A percentile compares a stretch with the other conserved stretches of the same genome.
Conservation (phyloP, 2,888 invertebrate genomes). For the Silvanus unidentatus region DNA sequence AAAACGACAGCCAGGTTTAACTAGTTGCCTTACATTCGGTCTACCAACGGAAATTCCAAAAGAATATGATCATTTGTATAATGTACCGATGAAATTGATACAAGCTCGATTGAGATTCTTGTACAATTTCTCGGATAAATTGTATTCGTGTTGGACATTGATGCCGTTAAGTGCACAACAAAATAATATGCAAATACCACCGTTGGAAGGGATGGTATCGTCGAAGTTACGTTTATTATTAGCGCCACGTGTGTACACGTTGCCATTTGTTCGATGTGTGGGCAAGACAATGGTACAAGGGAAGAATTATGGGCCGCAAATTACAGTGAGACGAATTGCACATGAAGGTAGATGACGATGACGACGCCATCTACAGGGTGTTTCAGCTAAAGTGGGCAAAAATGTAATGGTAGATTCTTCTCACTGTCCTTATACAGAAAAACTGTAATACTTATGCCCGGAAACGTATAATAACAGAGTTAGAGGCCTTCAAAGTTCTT, state of each 20-base stretch:
- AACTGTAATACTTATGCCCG: no score
- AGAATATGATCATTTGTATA: conserved; percentile 53
- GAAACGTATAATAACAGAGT: no score
- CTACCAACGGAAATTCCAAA: conserved; percentile 51
- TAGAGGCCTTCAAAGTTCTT: no score
- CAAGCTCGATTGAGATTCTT: conserved; percentile 53
- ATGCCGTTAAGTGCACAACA: conserved; percentile 48
- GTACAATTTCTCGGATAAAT: conserved; percentile 56
- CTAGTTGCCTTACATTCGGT: conserved; percentile 49
- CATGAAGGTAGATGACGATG: conserved; percentile 47
- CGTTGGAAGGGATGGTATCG: conserved; percentile 44
- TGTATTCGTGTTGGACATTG: conserved; percentile 55
- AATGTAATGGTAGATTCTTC: no score
- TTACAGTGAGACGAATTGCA: conserved; percentile 56
- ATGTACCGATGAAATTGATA: conserved; percentile 48
- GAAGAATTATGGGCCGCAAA: conserved; percentile 60
- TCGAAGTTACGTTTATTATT: conserved; percentile 50
- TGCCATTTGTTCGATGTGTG: conserved; percentile 57
- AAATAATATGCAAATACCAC: conserved; percentile 41
- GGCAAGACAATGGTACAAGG: conserved; percentile 64
- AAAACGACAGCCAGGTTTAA: conserved; percentile 48
- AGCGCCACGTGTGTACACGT: conserved; percentile 55
- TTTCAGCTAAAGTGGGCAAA: no score
- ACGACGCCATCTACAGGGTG: background rate
- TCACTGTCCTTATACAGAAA: no score